Evolutionary conservation across 2,888 invertebrate species (phyloP).

Genomic region (Drosophila trichaetosa): DNA sequence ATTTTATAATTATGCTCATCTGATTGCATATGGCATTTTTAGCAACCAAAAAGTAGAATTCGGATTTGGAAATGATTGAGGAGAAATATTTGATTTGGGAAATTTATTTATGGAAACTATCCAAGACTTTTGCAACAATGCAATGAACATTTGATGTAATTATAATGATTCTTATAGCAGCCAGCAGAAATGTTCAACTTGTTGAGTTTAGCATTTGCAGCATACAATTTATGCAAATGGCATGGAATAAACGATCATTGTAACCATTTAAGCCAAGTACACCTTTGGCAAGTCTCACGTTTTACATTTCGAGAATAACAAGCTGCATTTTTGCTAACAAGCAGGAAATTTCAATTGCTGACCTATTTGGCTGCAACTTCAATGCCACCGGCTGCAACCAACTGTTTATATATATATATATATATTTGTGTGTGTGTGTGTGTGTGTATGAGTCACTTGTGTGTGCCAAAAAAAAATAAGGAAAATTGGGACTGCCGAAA

Average conservation of each 20-base stretch:
- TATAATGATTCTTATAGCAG: neutral
- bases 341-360: slow-evolving; percentile 52
- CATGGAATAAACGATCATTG: slow-evolving; percentile 13
- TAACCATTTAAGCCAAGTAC: neutral
- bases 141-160: neutral
- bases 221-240: slow-evolving; percentile 11
- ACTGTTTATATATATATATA: neutral
- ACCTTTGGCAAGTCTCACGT: slow-evolving; percentile 10
- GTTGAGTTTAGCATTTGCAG: slow-evolving; percentile 7
- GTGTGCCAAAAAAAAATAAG: slow-evolving; percentile 38
- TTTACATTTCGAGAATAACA: slow-evolving; percentile 27
- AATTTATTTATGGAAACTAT: neutral
- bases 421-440: neutral
- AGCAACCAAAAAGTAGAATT: no score
- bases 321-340: slow-evolving; percentile 31
- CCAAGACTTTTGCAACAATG: neutral
- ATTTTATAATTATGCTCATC: no score
- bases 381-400: slow-evolving; percentile 39
- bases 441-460: slow-evolving; percentile 5
- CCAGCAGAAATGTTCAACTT: neutral
- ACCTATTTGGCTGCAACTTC: slow-evolving; percentile 64
- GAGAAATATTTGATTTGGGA: no score
- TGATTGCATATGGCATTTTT: no score
- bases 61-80: no score
- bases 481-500: slow-evolving; percentile 1